Conservation (phyloP, 2,888 invertebrate species). For the Crepidodera aurea region DNA sequence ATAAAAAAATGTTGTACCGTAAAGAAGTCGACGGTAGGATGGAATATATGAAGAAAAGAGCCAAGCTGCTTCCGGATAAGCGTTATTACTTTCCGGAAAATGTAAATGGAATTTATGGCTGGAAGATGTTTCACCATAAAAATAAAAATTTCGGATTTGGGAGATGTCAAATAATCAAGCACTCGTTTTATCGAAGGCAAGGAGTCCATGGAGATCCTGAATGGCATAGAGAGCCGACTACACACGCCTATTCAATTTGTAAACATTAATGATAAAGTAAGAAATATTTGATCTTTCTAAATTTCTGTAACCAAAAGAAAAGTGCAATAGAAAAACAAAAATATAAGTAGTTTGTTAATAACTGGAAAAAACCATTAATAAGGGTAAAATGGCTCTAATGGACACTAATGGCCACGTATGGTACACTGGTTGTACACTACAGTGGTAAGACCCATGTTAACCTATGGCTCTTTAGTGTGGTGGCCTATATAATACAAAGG, state of each 20-base stretch:
- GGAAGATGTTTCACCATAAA: constrained; percentile 64
- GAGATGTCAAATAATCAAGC: constrained; percentile 63
- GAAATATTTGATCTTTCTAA: neutral
- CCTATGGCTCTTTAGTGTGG: too few species aligned
- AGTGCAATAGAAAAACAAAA: neutral
- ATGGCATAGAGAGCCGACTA: constrained; percentile 65
- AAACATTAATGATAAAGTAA: constrained; percentile 31
- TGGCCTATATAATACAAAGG: too few species aligned
- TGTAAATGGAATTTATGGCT: constrained; percentile 67
- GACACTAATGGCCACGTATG: too few species aligned
- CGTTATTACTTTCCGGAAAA: constrained; percentile 65
- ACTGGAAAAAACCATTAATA: too few species aligned
- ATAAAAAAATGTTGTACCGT: constrained; percentile 62
- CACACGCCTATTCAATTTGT: constrained; percentile 56
- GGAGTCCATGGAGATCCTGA: constrained; percentile 66
- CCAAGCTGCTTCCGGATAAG: constrained; percentile 65
- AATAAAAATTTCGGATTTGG: constrained; percentile 59
- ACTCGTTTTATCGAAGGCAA: constrained; percentile 68
- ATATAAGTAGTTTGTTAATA: too few species aligned
- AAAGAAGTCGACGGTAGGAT: constrained; percentile 62
- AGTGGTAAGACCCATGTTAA: too few species aligned
- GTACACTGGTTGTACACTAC: too few species aligned
- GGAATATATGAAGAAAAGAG: constrained; percentile 63
- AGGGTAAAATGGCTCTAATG: too few species aligned
- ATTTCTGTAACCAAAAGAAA: neutral